A percentile compares a stretch with the other conserved stretches of the same genome.
phyloP scores from a whole-genome alignment of 2,797 vertebrate genomes.

The Peromyscus nudipes region DNA sequence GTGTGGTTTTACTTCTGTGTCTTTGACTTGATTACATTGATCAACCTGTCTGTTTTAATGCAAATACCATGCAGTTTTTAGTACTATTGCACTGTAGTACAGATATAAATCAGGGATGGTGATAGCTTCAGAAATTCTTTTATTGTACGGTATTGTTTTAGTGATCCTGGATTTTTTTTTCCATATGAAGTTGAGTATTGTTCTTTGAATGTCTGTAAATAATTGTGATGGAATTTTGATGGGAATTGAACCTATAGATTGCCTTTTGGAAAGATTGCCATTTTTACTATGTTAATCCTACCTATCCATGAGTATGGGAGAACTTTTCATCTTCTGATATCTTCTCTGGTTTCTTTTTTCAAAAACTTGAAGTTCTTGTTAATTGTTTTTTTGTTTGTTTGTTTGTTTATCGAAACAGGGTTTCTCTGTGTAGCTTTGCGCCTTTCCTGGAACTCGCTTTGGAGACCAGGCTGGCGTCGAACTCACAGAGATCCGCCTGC shows the following conservation, averaged over 20 bases:
- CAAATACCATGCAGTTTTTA: background rate
- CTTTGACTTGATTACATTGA: background rate
- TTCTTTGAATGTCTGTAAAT: background rate
- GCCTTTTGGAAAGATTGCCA: background rate
- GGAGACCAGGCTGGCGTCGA: no score
- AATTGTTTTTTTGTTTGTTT: background rate
- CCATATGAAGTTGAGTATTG: background rate
- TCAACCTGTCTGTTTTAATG: background rate
- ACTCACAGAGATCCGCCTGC: no score
- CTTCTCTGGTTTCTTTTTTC: background rate
- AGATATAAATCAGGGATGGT: background rate
- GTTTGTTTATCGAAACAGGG: no score
- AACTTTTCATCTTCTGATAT: background rate
- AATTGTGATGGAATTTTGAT: background rate
- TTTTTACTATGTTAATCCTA: background rate
- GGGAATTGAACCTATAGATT: background rate
- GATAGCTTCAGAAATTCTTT: background rate
- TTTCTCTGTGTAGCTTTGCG: no score
- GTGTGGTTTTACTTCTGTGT: background rate
- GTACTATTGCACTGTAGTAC: background rate
- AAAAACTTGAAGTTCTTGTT: background rate
- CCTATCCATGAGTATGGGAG: background rate
- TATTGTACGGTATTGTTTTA: background rate
- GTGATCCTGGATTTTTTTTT: background rate
- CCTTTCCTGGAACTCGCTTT: no score